Evolutionary conservation across 2,888 invertebrate genomes (phyloP).

Genomic region (Apotomis betuletana): DNA sequence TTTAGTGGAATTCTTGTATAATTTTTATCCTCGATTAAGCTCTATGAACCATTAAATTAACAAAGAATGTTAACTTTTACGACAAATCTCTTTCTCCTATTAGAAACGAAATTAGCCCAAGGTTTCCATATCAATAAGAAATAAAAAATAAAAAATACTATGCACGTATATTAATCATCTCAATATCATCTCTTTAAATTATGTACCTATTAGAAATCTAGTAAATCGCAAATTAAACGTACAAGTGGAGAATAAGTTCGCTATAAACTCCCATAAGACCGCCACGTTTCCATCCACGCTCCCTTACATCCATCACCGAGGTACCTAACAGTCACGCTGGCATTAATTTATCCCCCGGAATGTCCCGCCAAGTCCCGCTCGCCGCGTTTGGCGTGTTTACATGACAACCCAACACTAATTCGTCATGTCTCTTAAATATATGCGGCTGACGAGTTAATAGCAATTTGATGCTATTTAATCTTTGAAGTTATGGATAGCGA

Average conservation of each 20-base stretch:
- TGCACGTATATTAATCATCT: too few relatives aligned
- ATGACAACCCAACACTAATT: slow-evolving; percentile 56
- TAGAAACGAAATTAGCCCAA: too few relatives aligned
- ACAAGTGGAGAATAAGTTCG: neutral
- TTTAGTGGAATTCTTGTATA: too few relatives aligned
- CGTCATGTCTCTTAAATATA: slow-evolving; percentile 44
- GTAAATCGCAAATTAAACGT: neutral
- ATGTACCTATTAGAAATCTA: too few relatives aligned
- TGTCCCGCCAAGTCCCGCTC: slow-evolving; percentile 63
- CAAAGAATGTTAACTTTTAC: too few relatives aligned
- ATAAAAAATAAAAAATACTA: too few relatives aligned
- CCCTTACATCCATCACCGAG: slow-evolving; percentile 71
- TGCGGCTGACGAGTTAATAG: slow-evolving; percentile 9
- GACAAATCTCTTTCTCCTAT: too few relatives aligned
- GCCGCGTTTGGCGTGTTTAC: slow-evolving; percentile 65
- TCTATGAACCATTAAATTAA: too few relatives aligned
- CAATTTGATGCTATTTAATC: slow-evolving; percentile 4
- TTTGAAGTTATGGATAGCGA: slow-evolving; percentile 6
- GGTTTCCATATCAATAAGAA: too few relatives aligned
- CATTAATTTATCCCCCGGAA: slow-evolving; percentile 78
- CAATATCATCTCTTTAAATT: too few relatives aligned
- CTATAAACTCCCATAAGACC: neutral
- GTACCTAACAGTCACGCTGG: slow-evolving; percentile 68
- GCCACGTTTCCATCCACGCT: slow-evolving; percentile 30
- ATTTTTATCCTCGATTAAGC: too few relatives aligned